Base-by-base conservation (phyloP, 2,113 vertebrate species). In the Semnopithecus entellus region DNA sequence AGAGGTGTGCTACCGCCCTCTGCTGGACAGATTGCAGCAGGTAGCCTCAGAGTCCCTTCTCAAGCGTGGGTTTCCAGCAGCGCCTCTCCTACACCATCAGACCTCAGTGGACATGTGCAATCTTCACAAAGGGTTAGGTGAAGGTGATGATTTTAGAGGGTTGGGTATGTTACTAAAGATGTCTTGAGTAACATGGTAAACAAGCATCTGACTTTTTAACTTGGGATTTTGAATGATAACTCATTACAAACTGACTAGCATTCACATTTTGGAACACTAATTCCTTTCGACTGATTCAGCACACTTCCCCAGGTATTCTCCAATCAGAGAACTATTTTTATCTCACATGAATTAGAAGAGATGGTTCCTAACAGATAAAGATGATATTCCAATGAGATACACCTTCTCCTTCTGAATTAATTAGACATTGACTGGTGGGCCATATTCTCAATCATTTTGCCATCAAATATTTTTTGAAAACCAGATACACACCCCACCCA, bases 1-100 rank as follows among this genome's bases (percentile, higher is more conserved):
- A 2, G 30, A 91, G 86, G 91, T 91, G 43, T 68, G 27, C 48
- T 50, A 32, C 1, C 43, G 81, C 97, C 97, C 97, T 96, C 97
- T 98, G 87, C 95, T 96, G 97, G 94, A 66, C 6, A 70, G 13
- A 83, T 16, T 40, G 3, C 1, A 18, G 8, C 75, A 73, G 45
- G 14, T 3, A 23, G 38, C 55, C 72, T 86, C 82, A 38, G 40
- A 38, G 48, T 75, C 48, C 43, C 38, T 75, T 45, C 70, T 22
- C 27, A 32, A 43, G 20, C 0, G 13, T 73, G 72, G 20, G 32
- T 52, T 89, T 85, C 5, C 38, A 1, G 12, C 50, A n/a, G 12
- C 38, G 66, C 14, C 2, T 25, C 6, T 61, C 16, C 61, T 14
- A 2, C 3, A 4, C 43, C 23, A 12, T 48, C 23, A 80, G 50